Percentiles rank a stretch among this genome's conserved stretches.
Conservation (phyloP, 1,140 invertebrate genomes). For the Proales similis region DNA sequence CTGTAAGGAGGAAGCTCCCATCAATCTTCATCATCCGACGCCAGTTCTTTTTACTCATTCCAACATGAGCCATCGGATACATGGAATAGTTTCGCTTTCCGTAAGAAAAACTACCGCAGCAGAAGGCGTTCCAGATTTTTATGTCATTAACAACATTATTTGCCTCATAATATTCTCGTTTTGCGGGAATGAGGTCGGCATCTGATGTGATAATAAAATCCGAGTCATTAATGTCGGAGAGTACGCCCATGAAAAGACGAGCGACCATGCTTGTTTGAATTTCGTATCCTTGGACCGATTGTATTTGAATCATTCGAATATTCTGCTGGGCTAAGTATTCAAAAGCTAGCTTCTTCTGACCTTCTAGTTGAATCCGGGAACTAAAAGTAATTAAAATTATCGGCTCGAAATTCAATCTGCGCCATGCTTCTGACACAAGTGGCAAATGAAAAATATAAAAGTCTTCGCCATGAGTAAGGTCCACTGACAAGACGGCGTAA, state of each 20-base stretch:
- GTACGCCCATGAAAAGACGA: background rate
- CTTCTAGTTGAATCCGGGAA: too few relatives aligned
- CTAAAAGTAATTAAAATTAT: background rate
- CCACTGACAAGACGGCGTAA: too few relatives aligned
- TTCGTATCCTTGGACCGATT: background rate
- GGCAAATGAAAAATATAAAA: slow-evolving; percentile 20
- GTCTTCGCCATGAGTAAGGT: too few relatives aligned
- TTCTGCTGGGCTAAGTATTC: background rate
- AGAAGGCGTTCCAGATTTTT: background rate
- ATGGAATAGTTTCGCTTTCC: slow-evolving; percentile 6
- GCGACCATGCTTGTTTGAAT: background rate
- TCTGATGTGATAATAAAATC: slow-evolving; percentile 12
- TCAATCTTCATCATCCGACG: background rate
- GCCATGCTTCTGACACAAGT: background rate
- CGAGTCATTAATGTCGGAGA: background rate
- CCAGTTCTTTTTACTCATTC: slow-evolving; percentile 34
- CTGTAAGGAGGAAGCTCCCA: too few relatives aligned
- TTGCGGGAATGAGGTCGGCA: slow-evolving; percentile 8
- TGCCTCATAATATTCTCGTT: background rate
- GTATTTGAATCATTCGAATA: background rate
- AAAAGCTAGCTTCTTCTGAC: background rate
- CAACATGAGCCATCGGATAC: slow-evolving; percentile 27
- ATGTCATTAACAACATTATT: slow-evolving; percentile 1
- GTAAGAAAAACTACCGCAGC: background rate
- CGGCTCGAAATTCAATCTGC: background rate